A percentile compares a stretch with the other conserved stretches of the same genome.
These are phyloP conservation scores for Hemiscyllium ocellatum DNA, from an alignment of 2,113 vertebrate genomes.

Conservation along the genomic window DNA sequence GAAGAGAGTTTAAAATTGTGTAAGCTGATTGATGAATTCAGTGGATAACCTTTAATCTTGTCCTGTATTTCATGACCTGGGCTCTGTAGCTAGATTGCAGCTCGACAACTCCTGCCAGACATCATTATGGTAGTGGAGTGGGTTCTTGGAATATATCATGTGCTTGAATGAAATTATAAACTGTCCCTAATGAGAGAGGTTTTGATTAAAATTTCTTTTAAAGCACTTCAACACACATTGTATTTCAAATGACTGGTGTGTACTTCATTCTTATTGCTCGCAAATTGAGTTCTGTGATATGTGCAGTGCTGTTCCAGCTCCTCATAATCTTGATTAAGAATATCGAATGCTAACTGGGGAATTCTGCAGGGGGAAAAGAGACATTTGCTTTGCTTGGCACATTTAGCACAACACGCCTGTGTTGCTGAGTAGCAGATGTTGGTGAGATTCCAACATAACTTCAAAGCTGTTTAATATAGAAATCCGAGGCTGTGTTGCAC, in stretches of 20 bases:
- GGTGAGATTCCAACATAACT: slow-evolving; percentile 15
- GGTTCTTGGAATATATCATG: slow-evolving; percentile 45
- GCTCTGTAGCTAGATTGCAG: neutral
- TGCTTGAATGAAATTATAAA: slow-evolving; percentile 44
- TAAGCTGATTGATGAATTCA: neutral
- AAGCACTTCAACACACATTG: slow-evolving; percentile 39
- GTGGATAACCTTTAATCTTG: neutral
- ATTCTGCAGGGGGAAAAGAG: neutral
- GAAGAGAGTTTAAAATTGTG: neutral
- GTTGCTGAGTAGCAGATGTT: neutral
- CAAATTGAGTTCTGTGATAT: neutral
- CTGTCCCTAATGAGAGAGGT: slow-evolving; percentile 45
- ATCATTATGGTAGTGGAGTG: neutral
- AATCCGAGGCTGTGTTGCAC: neutral
- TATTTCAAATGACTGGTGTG: neutral
- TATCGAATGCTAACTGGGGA: slow-evolving; percentile 1
- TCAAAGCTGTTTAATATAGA: slow-evolving; percentile 16
- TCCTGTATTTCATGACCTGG: neutral
- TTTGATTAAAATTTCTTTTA: slow-evolving; percentile 42
- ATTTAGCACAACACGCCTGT: neutral
- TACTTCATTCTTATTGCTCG: neutral
- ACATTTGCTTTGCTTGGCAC: neutral
- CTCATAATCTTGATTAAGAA: neutral
- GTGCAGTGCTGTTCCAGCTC: neutral
- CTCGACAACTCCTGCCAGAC: no score